phyloP scores from a whole-genome alignment of 2,888 invertebrate genomes.

The Homarus gammarus region DNA sequence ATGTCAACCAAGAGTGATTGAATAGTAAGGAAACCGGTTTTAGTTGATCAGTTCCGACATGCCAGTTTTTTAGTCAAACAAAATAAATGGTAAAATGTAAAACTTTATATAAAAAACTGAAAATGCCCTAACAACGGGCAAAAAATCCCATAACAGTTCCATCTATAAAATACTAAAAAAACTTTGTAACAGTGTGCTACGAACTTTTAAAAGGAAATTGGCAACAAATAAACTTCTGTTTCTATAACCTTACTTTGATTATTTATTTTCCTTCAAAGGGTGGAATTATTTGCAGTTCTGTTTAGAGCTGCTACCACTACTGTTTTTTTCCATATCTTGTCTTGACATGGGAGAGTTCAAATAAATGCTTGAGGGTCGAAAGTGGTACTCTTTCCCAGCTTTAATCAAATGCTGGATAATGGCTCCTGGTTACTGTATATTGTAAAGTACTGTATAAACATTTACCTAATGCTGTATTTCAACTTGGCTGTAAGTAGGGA shows the following conservation, averaged over 20 bases:
- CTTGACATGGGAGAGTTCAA: no score
- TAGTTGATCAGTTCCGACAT: conserved; percentile 66
- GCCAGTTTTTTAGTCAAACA: conserved; percentile 50
- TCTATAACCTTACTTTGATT: conserved; percentile 62
- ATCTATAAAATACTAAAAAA: conserved; percentile 66
- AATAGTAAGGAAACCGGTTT: conserved; percentile 36
- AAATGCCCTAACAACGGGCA: conserved; percentile 65
- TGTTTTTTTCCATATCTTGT: no score
- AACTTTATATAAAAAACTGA: conserved; percentile 68
- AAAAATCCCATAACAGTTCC: conserved; percentile 73
- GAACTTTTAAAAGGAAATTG: conserved; percentile 50
- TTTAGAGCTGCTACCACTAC: no score
- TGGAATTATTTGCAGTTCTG: no score
- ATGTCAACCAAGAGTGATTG: conserved; percentile 47
- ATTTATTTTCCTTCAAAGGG: conserved; percentile 33
- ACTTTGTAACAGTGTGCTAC: conserved; percentile 52
- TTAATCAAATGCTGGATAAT: no score
- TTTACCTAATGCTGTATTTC: no score
- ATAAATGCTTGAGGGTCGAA: no score
- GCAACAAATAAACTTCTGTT: conserved; percentile 74
- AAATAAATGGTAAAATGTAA: conserved; percentile 50
- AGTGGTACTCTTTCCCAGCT: no score
- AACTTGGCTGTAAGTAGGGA: no score
- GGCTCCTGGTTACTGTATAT: no score
- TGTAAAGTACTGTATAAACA: no score